Base-by-base conservation (phyloP, 2,888 invertebrate species). In the Drosophila pseudotakahashii region DNA sequence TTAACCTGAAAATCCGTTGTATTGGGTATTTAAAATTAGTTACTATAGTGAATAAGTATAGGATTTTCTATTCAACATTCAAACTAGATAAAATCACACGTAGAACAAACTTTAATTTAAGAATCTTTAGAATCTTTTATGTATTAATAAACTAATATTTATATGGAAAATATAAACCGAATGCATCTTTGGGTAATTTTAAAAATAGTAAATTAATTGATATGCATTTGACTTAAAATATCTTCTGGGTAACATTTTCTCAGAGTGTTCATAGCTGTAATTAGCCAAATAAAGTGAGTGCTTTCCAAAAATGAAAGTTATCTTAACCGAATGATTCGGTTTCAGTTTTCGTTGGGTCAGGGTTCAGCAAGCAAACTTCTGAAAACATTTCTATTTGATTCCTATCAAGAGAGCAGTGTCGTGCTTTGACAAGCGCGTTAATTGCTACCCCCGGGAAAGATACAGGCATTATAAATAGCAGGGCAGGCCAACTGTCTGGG, bases 351-450 rank as follows among this genome's bases (percentile, higher is more conserved):
- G 16, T 53, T 23, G 42, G 68, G 76, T 86, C 71, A 80, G 73
- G 87, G 89, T 89, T 89, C 90, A 90, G 88, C 86, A 57, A 77
- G 59, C 80, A 70, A 58, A 75, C 78, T 62, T 62, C 62, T 39
- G 19, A 13, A 52, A 69, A 75, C 71, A 83, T 85, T 87, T 75
- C 71, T 78, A 84, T 83, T 78, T 75, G 88, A 88, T 88, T 77
- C 74, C 77, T 73, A 88, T 87, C 82, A 76, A 76, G 64, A 73
- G 76, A 61, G 70, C 60, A 67, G 58, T 73, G 85, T 79, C 73
- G 75, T 79, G 89, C 77, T 88, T 89, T 83, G 89, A 81, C 81
- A 88, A 83, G 66, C 87, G 78, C 58, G 48, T 78, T 89, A 90
- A 90, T 89, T 88, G 75, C 78, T 52, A 36, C 26, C 45, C 37